A percentile compares a stretch with the other conserved stretches of the same genome.
Evolutionary conservation across 2,113 vertebrate species (phyloP).

Genomic region (Charina bottae): DNA sequence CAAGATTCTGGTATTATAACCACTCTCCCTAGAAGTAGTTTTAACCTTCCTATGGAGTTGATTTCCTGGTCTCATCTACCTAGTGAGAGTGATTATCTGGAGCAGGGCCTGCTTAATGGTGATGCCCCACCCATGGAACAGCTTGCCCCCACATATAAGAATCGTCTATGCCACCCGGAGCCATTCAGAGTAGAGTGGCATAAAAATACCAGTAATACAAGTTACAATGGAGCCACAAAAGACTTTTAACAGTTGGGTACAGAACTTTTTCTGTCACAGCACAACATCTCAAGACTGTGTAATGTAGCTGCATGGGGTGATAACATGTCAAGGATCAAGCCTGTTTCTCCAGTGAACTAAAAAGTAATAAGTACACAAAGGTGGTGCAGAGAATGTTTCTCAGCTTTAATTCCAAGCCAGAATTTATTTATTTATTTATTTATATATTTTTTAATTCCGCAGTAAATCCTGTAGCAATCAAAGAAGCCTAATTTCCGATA

Average conservation of each 20-base stretch:
- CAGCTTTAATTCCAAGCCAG: not conserved
- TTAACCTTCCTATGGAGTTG: not conserved
- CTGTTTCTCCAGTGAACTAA: not conserved
- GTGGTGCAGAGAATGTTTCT: not conserved
- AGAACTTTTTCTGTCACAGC: not conserved
- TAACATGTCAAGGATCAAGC: not conserved
- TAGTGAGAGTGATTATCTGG: not conserved
- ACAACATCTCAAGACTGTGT: not conserved
- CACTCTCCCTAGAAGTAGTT: not conserved
- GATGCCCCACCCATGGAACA: not conserved
- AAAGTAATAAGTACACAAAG: too few species aligned
- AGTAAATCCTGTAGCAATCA: not conserved
- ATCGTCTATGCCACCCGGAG: not conserved
- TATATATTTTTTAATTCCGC: not conserved
- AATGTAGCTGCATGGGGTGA: not conserved
- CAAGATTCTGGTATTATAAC: not conserved
- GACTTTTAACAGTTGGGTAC: not conserved
- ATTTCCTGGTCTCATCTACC: not conserved
- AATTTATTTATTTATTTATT: not conserved
- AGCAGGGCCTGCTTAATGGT: not conserved
- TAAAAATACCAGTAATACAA: not conserved
- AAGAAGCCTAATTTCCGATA: not conserved
- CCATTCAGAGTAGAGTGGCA: not conserved
- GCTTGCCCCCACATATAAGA: not conserved
- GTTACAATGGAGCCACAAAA: not conserved